Conservation (phyloP, 2,113 vertebrate species). For the Cebus imitator region DNA sequence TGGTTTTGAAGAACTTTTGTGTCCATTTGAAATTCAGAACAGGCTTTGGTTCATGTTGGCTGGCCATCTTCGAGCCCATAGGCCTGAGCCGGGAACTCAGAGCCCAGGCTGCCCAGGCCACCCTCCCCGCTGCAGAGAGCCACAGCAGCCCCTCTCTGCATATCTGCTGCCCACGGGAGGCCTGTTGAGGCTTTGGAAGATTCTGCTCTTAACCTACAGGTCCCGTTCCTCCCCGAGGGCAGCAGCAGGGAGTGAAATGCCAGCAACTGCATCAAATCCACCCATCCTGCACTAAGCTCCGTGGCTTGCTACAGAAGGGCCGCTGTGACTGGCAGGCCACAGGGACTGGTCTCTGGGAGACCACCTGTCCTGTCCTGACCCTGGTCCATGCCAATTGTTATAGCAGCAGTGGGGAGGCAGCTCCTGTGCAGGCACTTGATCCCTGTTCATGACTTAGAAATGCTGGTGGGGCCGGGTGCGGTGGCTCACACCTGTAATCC, state of each 20-base stretch:
- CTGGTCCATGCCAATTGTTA: not conserved
- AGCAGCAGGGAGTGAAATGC: not conserved
- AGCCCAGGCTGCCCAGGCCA: not conserved
- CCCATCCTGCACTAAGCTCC: slow-evolving; percentile 71
- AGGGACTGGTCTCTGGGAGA: not conserved
- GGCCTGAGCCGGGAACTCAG: not conserved
- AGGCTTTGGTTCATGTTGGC: slow-evolving; percentile 18
- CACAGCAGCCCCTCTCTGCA: not conserved
- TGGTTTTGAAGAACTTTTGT: not conserved
- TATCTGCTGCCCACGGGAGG: not conserved
- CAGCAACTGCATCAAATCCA: not conserved
- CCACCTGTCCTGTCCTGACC: not conserved
- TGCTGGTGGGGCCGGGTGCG: not conserved
- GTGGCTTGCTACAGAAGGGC: slow-evolving; percentile 45
- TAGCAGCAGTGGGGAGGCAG: not conserved
- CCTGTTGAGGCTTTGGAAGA: not conserved
- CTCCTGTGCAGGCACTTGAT: not conserved
- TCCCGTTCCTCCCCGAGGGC: rapidly evolving
- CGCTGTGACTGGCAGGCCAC: not conserved
- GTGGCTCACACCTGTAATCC: too few relatives aligned
- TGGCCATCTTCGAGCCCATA: not conserved
- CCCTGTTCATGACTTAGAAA: not conserved
- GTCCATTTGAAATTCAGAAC: slow-evolving; percentile 61
- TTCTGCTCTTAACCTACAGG: slow-evolving; percentile 56
- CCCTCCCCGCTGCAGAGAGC: not conserved